Conservation (phyloP, 2,113 vertebrate species). For the Symphodus melops region DNA sequence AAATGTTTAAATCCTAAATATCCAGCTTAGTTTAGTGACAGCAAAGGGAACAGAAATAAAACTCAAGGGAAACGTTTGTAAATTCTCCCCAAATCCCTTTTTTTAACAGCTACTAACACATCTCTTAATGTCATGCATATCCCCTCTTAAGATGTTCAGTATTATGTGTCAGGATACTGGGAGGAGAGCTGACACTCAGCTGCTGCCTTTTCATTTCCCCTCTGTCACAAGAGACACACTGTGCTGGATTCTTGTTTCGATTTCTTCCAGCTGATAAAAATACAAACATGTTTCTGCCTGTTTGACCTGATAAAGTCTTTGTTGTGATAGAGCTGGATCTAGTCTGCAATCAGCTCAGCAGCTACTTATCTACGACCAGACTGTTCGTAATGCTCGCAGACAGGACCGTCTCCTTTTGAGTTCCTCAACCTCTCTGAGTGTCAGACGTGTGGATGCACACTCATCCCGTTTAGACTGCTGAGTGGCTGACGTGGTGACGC, state of each 20-base stretch:
- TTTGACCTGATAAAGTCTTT: slow-evolving; percentile 33
- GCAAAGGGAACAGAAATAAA: slow-evolving; percentile 51
- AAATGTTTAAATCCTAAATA: slow-evolving; percentile 61
- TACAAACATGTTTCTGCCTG: slow-evolving; percentile 12
- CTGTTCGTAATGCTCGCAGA: slow-evolving; percentile 11
- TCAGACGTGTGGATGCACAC: slow-evolving; percentile 27
- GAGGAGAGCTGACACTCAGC: slow-evolving; percentile 56
- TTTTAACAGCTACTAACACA: slow-evolving; percentile 66
- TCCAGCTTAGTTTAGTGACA: slow-evolving; percentile 68
- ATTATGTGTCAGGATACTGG: slow-evolving; percentile 33
- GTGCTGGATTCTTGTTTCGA: slow-evolving; percentile 34
- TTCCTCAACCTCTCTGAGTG: slow-evolving; percentile 33
- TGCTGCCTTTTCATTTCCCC: slow-evolving; percentile 59
- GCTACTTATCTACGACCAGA: slow-evolving; percentile 46
- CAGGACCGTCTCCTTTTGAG: slow-evolving; percentile 5
- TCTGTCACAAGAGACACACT: slow-evolving; percentile 30
- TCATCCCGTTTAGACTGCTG: slow-evolving; percentile 37
- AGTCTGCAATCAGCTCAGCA: slow-evolving; percentile 22
- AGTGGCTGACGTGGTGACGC: slow-evolving; percentile 48
- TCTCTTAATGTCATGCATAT: slow-evolving; percentile 68
- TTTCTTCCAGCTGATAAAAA: slow-evolving; percentile 43
- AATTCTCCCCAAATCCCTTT: slow-evolving; percentile 70
- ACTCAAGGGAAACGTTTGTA: slow-evolving; percentile 59
- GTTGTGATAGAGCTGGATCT: slow-evolving; percentile 20
- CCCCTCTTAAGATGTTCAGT: slow-evolving; percentile 61